These are phyloP conservation scores for Anolis carolinensis DNA, from an alignment of 2,113 vertebrate genomes.

Conservation along the genomic window DNA sequence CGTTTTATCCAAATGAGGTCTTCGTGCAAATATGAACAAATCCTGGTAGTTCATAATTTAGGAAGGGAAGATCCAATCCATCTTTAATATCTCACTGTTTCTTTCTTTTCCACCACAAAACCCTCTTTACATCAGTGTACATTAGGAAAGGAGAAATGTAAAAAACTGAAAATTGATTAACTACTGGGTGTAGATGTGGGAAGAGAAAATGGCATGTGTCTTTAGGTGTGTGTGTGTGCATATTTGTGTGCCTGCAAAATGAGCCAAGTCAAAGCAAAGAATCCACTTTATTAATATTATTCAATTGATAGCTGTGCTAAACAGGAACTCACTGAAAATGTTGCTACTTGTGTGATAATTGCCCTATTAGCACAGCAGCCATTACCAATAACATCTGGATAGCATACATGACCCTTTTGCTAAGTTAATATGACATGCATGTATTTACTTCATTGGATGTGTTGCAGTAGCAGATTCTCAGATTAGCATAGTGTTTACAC, in stretches of 20 bases:
- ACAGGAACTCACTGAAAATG: constrained; percentile 59
- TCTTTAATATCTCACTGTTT: constrained; percentile 26
- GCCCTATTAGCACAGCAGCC: constrained; percentile 62
- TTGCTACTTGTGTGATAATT: constrained; percentile 53
- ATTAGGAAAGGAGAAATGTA: constrained; percentile 37
- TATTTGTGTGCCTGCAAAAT: constrained; percentile 11
- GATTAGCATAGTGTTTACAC: too few relatives aligned
- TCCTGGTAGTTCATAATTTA: background rate
- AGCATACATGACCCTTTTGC: constrained; percentile 31
- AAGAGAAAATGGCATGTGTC: constrained; percentile 62
- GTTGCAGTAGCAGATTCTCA: too few relatives aligned
- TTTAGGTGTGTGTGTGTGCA: constrained; percentile 21
- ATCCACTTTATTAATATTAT: constrained; percentile 62
- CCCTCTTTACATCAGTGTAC: constrained; percentile 26
- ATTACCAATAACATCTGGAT: constrained; percentile 47
- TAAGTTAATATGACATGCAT: constrained; percentile 6
- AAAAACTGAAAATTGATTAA: constrained; percentile 53
- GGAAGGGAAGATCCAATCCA: background rate
- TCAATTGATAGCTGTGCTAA: constrained; percentile 60
- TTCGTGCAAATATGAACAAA: constrained; percentile 3
- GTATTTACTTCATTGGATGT: too few relatives aligned
- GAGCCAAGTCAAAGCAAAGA: constrained; percentile 59
- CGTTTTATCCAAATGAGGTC: constrained; percentile 15
- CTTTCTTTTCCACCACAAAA: constrained; percentile 15
- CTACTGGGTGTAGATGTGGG: constrained; percentile 50